A percentile compares a stretch with the other conserved stretches of the same genome.
Evolutionary conservation across 2,113 vertebrate species (phyloP).

Genomic region (Stegostoma tigrinum): DNA sequence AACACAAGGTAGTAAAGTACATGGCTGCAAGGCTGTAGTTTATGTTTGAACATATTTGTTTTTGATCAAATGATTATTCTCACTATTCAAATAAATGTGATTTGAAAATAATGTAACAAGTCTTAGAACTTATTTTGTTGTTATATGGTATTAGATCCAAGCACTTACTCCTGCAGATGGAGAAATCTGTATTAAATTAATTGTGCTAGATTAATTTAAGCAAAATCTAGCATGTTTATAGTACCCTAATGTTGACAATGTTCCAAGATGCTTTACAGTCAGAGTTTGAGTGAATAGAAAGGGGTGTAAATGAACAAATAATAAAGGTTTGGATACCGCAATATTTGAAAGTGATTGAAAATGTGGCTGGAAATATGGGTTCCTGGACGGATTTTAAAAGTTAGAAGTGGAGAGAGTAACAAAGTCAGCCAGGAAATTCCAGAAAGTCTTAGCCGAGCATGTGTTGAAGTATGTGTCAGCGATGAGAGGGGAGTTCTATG

Average conservation of each 20-base stretch:
- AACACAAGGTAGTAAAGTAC: not conserved
- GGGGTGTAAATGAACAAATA: not conserved
- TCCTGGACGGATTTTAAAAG: not conserved
- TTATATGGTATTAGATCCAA: not conserved
- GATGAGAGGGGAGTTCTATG: not conserved
- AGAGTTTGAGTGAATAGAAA: not conserved
- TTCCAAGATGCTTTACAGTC: not conserved
- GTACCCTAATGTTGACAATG: not conserved
- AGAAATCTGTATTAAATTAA: not conserved
- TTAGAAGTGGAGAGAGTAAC: not conserved
- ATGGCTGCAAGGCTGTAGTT: not conserved
- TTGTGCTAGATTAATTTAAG: not conserved
- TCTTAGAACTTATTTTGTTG: not conserved
- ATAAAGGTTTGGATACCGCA: not conserved
- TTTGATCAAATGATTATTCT: not conserved
- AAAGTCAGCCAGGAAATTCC: not conserved
- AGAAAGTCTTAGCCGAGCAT: not conserved
- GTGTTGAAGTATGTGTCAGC: not conserved
- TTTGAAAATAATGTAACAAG: not conserved
- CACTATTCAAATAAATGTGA: not conserved
- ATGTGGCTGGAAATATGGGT: not conserved
- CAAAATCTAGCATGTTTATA: not conserved
- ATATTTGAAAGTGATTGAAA: not conserved
- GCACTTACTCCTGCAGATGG: not conserved
- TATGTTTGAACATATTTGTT: not conserved